phyloP scores from a whole-genome alignment of 2,113 vertebrate genomes.

The Hippolais icterina region DNA sequence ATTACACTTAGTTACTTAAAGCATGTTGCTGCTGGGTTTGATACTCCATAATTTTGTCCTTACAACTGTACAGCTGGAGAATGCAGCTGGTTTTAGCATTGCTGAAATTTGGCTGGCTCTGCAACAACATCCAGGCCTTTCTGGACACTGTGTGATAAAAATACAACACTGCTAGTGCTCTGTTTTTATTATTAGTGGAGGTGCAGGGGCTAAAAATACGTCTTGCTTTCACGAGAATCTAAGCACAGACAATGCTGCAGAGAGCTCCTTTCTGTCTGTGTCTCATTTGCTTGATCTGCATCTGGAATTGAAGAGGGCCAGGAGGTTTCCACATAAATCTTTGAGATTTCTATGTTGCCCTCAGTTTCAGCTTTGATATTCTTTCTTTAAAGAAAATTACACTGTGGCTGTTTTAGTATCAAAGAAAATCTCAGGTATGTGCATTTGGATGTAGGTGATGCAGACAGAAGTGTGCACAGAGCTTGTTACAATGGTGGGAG shows the following conservation, averaged over 20 bases:
- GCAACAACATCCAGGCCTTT: background rate
- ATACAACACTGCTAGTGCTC: background rate
- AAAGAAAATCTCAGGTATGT: slow-evolving; percentile 29
- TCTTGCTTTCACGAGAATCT: background rate
- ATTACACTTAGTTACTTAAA: background rate
- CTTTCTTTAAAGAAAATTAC: background rate
- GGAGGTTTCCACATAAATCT: background rate
- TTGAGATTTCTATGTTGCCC: background rate
- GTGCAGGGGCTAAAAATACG: slow-evolving; percentile 13
- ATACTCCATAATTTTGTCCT: background rate
- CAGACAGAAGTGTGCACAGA: background rate
- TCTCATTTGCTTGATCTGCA: background rate
- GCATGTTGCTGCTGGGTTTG: background rate
- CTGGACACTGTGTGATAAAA: slow-evolving; percentile 11
- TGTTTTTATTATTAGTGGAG: slow-evolving; percentile 37
- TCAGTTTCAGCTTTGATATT: background rate
- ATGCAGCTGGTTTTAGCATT: slow-evolving; percentile 33
- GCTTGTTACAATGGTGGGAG: background rate
- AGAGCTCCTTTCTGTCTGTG: background rate
- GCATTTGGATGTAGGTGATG: background rate
- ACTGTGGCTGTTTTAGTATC: background rate
- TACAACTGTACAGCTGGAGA: background rate
- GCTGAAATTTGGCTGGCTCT: background rate
- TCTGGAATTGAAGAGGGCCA: background rate
- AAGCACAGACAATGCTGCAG: background rate